Evolutionary conservation across 1,140 invertebrate species (phyloP), one percentile per base, ranked within the genome.

Genomic region (Drosophila ohnishii): DNA sequence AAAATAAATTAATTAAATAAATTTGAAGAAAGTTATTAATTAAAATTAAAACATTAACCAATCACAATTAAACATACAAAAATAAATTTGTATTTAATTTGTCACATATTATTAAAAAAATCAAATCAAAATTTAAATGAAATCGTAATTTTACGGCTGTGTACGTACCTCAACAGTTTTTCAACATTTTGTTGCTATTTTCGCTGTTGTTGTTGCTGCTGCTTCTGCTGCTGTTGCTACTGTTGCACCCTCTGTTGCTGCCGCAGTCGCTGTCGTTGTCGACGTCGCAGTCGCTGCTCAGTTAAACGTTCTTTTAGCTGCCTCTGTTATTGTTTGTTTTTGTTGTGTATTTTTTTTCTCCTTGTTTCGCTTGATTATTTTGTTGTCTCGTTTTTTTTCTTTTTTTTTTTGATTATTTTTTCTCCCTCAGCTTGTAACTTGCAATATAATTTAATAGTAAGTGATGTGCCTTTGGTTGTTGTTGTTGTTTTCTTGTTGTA

Each of bases 141-240:
- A 16, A 30, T 50, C n/a, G 30, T 16, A 47, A 32, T 61, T 45
- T 44, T 45, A 59, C 45, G 7, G 0, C 57, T 22, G 37, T 50
- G 70, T 69, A 88, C 77, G 59, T 75, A 87, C 84, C 80, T 87
- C 80, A 87, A 80, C 76, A 87, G 80, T 84, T 87, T 87, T 88
- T 88, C 73, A 74, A 80, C 84, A 87, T 87, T 88, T 84, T 87
- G 80, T 74, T 83, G 77, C 73, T 88, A 80, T 88, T 87, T 88
- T 75, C 60, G 69, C 75, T 75, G 61, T 53, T 69, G 34, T 37
- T 67, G 63, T 61, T 44, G 65, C 62, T 57, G 66, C 32, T 40
- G 53, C 45, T 28, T 28, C 25, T 76, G 72, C 35, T 47, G 44
- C 51, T 47, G 53, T 42, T 47, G 73, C 51, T 37, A 62, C 60